phyloP scores from a whole-genome alignment of 2,113 vertebrate species.

The Silurus asotus region DNA sequence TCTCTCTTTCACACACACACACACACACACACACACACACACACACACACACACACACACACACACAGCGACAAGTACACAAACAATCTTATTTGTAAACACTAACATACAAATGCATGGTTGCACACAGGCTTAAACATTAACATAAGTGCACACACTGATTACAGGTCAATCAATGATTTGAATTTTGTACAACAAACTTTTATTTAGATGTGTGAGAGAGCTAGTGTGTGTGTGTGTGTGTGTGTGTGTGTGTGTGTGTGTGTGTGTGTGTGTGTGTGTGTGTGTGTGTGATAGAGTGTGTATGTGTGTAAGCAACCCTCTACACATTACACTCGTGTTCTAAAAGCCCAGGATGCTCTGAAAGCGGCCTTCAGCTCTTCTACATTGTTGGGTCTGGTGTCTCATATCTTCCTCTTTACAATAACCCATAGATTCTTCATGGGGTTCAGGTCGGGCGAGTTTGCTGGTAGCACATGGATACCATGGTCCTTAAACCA shows the following conservation, averaged over 20 bases:
- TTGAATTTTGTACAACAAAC: background rate
- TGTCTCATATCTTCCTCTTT: no score
- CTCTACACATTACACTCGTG: no score
- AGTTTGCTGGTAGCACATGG: no score
- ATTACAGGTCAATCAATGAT: background rate
- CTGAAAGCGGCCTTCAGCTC: no score
- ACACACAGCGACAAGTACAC: background rate
- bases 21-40: slow-evolving; percentile 18
- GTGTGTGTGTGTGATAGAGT: background rate
- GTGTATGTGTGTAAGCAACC: background rate
- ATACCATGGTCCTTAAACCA: no score
- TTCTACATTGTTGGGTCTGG: no score
- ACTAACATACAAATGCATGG: background rate
- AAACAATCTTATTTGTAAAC: slow-evolving; percentile 13
- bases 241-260: background rate
- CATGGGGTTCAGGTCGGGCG: no score
- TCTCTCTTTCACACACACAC: slow-evolving; percentile 37
- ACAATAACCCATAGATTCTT: no score
- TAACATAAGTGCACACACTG: slow-evolving; percentile 18
- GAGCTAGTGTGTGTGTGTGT: background rate
- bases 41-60: slow-evolving; percentile 31
- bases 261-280: background rate
- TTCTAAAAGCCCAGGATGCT: no score
- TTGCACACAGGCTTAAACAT: slow-evolving; percentile 12
- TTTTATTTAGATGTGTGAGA: background rate